phyloP scores from a whole-genome alignment of 2,888 invertebrate species.

The Eudemis profundana region DNA sequence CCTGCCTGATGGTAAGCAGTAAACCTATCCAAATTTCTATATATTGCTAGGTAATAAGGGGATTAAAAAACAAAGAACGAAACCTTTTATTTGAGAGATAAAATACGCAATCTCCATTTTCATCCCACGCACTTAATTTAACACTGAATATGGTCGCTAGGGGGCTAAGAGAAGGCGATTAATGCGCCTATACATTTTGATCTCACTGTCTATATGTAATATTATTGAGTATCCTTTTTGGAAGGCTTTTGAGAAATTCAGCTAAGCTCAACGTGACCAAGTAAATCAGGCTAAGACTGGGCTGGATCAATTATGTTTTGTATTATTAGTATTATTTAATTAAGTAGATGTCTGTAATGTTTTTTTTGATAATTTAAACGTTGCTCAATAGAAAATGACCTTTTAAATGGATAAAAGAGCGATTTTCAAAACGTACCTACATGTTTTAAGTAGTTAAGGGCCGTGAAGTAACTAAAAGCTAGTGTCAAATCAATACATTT shows the following conservation, averaged over 20 bases:
- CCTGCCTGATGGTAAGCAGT: no score
- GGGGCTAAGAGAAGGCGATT: slow-evolving; percentile 19
- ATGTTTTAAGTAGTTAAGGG: no score
- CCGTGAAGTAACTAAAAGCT: no score
- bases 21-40: neutral
- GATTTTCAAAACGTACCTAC: no score
- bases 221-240: neutral
- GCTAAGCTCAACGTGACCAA: neutral
- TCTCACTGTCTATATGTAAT: slow-evolving; percentile 10
- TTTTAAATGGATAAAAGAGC: no score
- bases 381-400: no score
- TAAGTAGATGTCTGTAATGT: no score
- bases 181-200: slow-evolving; percentile 24
- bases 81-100: neutral
- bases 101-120: slow-evolving; percentile 19
- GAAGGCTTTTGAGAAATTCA: slow-evolving; percentile 1
- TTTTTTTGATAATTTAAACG: no score
- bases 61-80: slow-evolving; percentile 3
- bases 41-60: neutral
- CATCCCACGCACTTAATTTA: slow-evolving; percentile 30
- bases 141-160: slow-evolving; percentile 18
- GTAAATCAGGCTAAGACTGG: neutral
- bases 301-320: no score
- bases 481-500: no score
- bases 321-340: no score